These are phyloP conservation scores for Potamilus streckersoni DNA, from an alignment of 1,140 invertebrate species.

Conservation along the genomic window DNA sequence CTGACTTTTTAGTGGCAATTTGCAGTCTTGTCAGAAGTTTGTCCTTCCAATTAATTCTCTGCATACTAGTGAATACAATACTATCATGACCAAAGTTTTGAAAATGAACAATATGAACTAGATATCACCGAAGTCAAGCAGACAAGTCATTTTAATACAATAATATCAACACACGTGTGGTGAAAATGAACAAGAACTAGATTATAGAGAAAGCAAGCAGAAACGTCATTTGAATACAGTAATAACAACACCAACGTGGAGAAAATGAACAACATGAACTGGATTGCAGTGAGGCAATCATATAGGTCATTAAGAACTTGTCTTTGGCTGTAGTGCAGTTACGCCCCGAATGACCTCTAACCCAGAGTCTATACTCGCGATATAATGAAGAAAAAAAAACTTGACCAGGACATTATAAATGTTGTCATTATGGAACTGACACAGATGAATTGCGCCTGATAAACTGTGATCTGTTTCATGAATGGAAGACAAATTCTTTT, in stretches of 20 bases:
- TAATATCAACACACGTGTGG: neutral
- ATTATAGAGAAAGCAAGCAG: constrained; percentile 13
- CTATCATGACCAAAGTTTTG: neutral
- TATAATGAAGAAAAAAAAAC: constrained; percentile 5
- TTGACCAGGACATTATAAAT: constrained; percentile 11
- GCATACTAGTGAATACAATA: neutral
- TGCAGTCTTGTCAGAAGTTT: too few species aligned
- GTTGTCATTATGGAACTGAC: neutral
- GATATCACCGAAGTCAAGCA: neutral
- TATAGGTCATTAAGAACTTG: neutral
- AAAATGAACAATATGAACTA: neutral
- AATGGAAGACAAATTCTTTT: constrained; percentile 41
- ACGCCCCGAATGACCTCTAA: constrained; percentile 1
- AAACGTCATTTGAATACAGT: constrained; percentile 15
- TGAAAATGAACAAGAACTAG: constrained; percentile 24
- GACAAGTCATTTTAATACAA: constrained; percentile 2
- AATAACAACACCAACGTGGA: constrained; percentile 10
- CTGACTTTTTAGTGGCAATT: too few species aligned
- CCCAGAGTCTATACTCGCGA: constrained; percentile 5
- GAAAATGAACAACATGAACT: constrained; percentile 13
- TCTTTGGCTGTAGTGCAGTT: constrained; percentile 21
- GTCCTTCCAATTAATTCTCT: neutral
- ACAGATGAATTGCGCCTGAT: constrained; percentile 19
- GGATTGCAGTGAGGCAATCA: constrained; percentile 12
- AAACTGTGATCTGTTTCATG: constrained; percentile 30